Conservation (phyloP, 2,888 invertebrate species). For the Didymodactylos carnosus region DNA sequence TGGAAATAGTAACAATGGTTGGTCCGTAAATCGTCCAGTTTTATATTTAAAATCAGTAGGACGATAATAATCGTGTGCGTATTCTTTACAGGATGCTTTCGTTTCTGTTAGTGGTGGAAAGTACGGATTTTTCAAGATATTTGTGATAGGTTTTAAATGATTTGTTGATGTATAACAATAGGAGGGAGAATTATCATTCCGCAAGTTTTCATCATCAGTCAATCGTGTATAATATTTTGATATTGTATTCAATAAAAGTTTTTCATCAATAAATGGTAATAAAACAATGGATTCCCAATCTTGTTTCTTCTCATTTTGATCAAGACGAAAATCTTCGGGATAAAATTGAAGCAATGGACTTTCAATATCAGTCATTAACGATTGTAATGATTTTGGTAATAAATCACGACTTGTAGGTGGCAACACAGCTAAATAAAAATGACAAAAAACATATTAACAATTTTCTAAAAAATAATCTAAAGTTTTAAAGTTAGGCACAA, state of each 20-base stretch:
- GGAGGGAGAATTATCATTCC: not conserved
- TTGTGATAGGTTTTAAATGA: not conserved
- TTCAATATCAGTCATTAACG: constrained; percentile 68
- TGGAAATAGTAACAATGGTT: not conserved
- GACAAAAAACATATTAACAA: no score
- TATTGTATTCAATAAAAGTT: constrained; percentile 57
- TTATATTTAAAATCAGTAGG: not conserved
- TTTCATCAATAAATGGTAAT: constrained; percentile 88
- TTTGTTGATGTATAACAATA: not conserved
- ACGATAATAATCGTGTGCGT: not conserved
- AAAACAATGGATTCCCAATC: constrained; percentile 92
- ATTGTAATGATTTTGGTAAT: constrained; percentile 76
- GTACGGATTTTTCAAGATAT: not conserved
- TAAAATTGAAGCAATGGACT: constrained; percentile 96
- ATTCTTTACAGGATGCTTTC: not conserved
- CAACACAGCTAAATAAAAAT: constrained; percentile 68
- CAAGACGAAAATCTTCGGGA: constrained; percentile 82
- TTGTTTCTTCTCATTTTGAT: constrained; percentile 94
- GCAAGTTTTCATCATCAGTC: constrained; percentile 53
- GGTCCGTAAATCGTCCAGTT: not conserved
- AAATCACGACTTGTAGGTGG: constrained; percentile 90
- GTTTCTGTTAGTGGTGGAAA: not conserved
- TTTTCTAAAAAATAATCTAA: no score
- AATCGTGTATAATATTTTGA: constrained; percentile 57
- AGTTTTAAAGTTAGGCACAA: no score